Evolutionary conservation across 2,888 invertebrate species (phyloP).

Genomic region (Diarsia dahlii): DNA sequence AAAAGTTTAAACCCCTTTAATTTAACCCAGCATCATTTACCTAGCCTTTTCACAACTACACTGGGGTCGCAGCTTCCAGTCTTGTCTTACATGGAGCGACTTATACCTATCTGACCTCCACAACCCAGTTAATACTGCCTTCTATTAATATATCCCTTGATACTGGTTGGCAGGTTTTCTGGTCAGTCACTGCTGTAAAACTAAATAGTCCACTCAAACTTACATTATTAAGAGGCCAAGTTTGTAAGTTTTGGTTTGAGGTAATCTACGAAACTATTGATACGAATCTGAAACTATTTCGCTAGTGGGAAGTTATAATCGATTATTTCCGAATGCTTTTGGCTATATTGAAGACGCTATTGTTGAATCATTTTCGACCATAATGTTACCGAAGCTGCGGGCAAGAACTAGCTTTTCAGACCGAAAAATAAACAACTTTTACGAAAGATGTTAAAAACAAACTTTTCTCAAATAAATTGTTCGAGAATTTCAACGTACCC

Average conservation of each 20-base stretch:
- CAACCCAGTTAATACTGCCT: no score
- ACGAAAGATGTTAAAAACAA: neutral
- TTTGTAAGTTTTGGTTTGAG: no score
- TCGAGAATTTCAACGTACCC: conserved; percentile 33
- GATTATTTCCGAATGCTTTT: no score
- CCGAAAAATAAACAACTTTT: conserved; percentile 16
- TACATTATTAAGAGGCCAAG: neutral
- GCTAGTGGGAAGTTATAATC: neutral
- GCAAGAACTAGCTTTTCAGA: neutral
- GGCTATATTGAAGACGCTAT: neutral
- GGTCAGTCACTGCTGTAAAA: no score
- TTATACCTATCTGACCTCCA: no score
- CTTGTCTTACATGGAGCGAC: no score
- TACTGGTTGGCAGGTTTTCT: no score
- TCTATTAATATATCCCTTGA: no score
- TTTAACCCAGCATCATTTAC: no score
- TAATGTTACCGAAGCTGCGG: neutral
- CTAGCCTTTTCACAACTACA: no score
- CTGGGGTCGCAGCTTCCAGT: no score
- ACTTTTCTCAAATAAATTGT: conserved; percentile 13
- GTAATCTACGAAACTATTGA: neutral
- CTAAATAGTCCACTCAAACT: neutral
- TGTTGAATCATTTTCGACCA: neutral
- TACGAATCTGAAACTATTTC: neutral
- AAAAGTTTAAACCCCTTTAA: no score